Evolutionary conservation across 2,113 vertebrate species (phyloP).

Genomic region (Sakesphorus luctuosus): DNA sequence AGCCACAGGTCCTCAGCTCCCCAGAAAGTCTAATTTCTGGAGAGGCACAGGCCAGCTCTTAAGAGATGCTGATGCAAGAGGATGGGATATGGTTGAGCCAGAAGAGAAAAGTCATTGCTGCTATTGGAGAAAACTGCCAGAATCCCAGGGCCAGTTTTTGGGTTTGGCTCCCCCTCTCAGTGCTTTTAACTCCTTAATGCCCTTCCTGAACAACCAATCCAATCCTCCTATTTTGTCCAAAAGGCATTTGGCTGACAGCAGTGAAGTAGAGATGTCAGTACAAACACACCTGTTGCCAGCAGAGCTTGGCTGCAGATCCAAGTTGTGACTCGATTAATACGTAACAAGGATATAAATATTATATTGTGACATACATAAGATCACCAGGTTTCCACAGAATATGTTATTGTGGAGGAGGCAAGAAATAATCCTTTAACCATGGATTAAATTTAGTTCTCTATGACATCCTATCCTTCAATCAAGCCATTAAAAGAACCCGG

Average conservation of each 20-base stretch:
- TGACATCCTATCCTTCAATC: not conserved
- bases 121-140: not conserved
- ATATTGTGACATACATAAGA: constrained; percentile 13
- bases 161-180: not conserved
- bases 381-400: not conserved
- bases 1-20: not conserved
- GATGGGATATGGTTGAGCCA: not conserved
- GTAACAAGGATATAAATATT: not conserved
- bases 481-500: not conserved
- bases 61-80: not conserved
- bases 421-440: constrained; percentile 16
- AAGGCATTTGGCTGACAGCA: not conserved
- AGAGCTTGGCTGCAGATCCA: not conserved
- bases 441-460: not conserved
- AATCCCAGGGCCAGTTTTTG: not conserved
- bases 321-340: not conserved
- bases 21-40: not conserved
- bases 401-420: not conserved
- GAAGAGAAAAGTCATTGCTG: not conserved
- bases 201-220: not conserved
- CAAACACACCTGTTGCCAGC: not conserved
- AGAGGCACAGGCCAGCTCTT: not conserved
- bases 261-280: not conserved
- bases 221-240: not conserved
- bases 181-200: not conserved